phyloP scores from a whole-genome alignment of 64 coral and sea anemone genomes.

The Montipora foliosa region DNA sequence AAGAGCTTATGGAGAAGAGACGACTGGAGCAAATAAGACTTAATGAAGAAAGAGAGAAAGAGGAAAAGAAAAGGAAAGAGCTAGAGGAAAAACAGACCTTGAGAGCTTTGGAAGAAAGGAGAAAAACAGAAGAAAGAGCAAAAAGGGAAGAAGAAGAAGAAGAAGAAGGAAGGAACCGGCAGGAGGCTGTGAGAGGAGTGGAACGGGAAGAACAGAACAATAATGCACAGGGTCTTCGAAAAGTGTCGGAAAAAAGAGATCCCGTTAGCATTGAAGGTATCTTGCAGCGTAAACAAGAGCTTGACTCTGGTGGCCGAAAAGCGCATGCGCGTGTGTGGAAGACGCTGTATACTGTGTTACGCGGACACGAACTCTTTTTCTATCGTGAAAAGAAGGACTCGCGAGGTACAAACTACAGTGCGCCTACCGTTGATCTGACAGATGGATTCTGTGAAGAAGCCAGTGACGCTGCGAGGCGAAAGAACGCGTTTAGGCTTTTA shows the following conservation, averaged over 20 bases:
- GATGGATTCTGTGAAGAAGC: constrained; percentile 64
- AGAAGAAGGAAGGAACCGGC: constrained; percentile 25
- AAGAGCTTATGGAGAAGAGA: not conserved
- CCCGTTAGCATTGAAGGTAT: constrained; percentile 64
- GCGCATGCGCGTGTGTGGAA: constrained; percentile 73
- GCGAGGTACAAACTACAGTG: constrained; percentile 56
- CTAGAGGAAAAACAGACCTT: constrained; percentile 48
- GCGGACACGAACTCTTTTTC: constrained; percentile 75
- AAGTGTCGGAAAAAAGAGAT: not conserved
- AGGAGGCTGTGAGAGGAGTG: constrained; percentile 11
- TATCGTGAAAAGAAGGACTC: constrained; percentile 78
- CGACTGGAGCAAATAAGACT: not conserved
- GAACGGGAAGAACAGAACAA: constrained; percentile 30
- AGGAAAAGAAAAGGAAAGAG: constrained; percentile 19
- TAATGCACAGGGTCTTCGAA: constrained; percentile 24
- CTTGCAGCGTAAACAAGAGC: constrained; percentile 88
- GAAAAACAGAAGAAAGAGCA: constrained; percentile 35
- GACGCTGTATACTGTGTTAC: constrained; percentile 75
- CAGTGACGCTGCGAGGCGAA: constrained; percentile 55
- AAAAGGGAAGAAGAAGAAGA: constrained; percentile 32
- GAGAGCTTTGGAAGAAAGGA: not conserved
- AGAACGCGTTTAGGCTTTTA: constrained; percentile 75
- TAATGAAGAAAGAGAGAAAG: not conserved
- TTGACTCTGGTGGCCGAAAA: constrained; percentile 74
- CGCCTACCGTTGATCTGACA: constrained; percentile 54